Conservation (phyloP, 2,797 vertebrate species). For the Tinamus major region DNA sequence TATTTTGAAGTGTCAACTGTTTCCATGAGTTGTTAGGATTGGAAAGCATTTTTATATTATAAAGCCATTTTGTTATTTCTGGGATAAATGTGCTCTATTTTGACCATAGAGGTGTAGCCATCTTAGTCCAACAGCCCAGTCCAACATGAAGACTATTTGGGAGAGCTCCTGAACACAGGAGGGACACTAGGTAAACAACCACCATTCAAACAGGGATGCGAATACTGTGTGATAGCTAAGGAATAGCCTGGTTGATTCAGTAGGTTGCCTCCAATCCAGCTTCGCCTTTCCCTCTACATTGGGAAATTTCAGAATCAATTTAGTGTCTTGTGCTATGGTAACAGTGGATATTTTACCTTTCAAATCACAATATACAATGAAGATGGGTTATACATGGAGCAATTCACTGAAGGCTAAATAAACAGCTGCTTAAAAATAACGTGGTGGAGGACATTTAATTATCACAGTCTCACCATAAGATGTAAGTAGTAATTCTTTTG, state of each 20-base stretch:
- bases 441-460: neutral
- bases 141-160: neutral
- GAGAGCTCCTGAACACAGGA: neutral
- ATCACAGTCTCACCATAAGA: neutral
- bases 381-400: neutral
- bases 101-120: neutral
- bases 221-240: neutral
- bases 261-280: neutral
- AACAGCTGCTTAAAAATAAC: slow-evolving; percentile 42
- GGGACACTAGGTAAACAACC: neutral
- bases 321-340: neutral
- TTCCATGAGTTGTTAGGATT: neutral
- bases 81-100: neutral
- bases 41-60: neutral
- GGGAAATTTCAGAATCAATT: slow-evolving; percentile 6
- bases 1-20: neutral
- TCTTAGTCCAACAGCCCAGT: neutral
- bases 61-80: neutral
- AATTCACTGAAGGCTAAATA: slow-evolving; percentile 21
- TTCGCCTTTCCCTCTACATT: neutral
- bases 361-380: neutral
- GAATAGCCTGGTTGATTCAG: neutral
- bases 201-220: neutral
- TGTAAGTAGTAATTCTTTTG: neutral
- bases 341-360: slow-evolving; percentile 33